These are phyloP conservation scores for Pipistrellus kuhlii DNA, from an alignment of 2,797 vertebrate genomes.

Conservation along the genomic window DNA sequence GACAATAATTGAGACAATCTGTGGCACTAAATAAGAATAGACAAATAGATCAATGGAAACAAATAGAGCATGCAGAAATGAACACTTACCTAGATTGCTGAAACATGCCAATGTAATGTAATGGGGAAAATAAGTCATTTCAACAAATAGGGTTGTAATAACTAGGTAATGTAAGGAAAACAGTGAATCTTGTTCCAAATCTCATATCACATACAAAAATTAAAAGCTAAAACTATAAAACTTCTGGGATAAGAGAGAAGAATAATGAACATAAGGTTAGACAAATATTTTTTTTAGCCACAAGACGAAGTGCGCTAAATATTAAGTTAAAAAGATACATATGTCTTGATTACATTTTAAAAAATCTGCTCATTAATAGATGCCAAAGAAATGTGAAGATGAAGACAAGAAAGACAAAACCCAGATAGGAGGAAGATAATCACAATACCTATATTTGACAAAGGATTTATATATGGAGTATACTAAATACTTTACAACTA, in stretches of 20 bases:
- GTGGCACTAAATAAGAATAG: not conserved
- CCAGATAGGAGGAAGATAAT: not conserved
- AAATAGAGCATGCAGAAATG: not conserved
- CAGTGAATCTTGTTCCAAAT: not conserved
- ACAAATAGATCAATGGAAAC: not conserved
- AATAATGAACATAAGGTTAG: not conserved
- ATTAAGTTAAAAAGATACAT: constrained; percentile 27
- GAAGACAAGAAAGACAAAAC: not conserved
- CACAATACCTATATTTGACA: not conserved
- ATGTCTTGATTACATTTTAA: not conserved
- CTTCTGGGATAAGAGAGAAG: not conserved
- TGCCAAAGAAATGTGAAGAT: not conserved
- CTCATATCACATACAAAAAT: not conserved
- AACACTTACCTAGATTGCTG: not conserved
- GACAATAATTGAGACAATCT: not conserved
- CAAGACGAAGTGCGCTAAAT: not conserved
- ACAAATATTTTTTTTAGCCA: not conserved
- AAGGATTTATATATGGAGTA: not conserved
- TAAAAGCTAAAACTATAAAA: not conserved
- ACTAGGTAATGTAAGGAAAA: constrained; percentile 21
- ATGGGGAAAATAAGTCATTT: not conserved
- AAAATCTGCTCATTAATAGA: not conserved
- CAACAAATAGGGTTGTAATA: not conserved
- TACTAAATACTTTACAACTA: not conserved
- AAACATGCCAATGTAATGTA: not conserved